phyloP scores from a whole-genome alignment of 2,113 vertebrate species.

The Condylura cristata region DNA sequence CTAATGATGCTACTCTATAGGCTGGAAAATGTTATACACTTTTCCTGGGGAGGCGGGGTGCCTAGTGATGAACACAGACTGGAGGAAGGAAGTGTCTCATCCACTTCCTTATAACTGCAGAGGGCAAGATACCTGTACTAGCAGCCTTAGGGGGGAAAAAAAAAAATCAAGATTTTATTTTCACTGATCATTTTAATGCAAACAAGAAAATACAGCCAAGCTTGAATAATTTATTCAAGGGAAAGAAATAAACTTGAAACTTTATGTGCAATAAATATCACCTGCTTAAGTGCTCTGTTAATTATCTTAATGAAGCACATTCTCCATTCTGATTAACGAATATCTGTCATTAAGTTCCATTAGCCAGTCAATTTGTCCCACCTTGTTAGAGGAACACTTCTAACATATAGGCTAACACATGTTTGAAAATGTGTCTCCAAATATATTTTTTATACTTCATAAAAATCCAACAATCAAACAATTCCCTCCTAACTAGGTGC shows the following conservation, averaged over 20 bases:
- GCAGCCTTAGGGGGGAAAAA: too few species aligned
- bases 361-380: conserved; percentile 79
- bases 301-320: conserved; percentile 86
- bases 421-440: conserved; percentile 48
- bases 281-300: conserved; percentile 78
- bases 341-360: conserved; percentile 84
- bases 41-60: not conserved
- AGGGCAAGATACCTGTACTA: conserved; percentile 20
- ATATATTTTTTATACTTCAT: conserved; percentile 69
- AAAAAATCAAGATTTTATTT: not conserved
- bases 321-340: conserved; percentile 82
- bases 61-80: not conserved
- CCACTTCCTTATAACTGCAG: not conserved
- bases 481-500: conserved; percentile 65
- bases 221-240: conserved; percentile 71
- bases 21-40: not conserved
- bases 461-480: conserved; percentile 73
- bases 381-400: conserved; percentile 74
- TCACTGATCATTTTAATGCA: conserved; percentile 9
- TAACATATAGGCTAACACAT: conserved; percentile 37
- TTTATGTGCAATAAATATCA: conserved; percentile 73
- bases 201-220: not conserved
- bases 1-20: conserved; percentile 7
- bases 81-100: not conserved
- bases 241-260: conserved; percentile 79